phyloP scores from a whole-genome alignment of 2,113 vertebrate species.

The Pelodiscus sinensis region DNA sequence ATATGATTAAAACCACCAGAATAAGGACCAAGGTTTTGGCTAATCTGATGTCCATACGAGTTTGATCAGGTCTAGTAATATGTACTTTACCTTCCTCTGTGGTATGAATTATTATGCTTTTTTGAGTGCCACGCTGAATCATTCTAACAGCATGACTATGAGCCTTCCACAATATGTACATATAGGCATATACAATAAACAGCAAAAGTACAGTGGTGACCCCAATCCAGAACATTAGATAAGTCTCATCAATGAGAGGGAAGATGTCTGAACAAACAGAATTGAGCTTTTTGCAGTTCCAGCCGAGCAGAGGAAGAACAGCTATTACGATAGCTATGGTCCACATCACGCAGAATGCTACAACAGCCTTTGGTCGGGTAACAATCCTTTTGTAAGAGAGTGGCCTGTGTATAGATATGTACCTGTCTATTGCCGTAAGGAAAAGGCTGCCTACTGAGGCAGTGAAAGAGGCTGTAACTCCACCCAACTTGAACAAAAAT shows the following conservation, averaged over 20 bases:
- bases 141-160: slow-evolving; percentile 96
- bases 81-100: slow-evolving; percentile 96
- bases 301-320: slow-evolving; percentile 95
- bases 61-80: slow-evolving; percentile 93
- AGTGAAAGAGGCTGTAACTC: slow-evolving; percentile 97
- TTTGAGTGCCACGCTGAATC: slow-evolving; percentile 95
- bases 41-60: slow-evolving; percentile 98
- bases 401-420: slow-evolving; percentile 97
- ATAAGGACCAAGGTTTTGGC: slow-evolving; percentile 99
- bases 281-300: slow-evolving; percentile 98
- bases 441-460: slow-evolving; percentile 98
- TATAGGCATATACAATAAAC: slow-evolving; percentile 98
- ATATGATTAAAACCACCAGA: slow-evolving; percentile 96
- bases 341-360: slow-evolving; percentile 99
- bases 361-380: slow-evolving; percentile 96
- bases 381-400: slow-evolving; percentile 97
- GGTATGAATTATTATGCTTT: slow-evolving; percentile 94
- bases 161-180: slow-evolving; percentile 99
- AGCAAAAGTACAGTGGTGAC: slow-evolving; percentile 93
- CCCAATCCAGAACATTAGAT: slow-evolving; percentile 99
- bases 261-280: slow-evolving; percentile 98
- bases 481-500: slow-evolving; percentile 97
- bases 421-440: slow-evolving; percentile 97
- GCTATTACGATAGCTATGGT: slow-evolving; percentile 95
- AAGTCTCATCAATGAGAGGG: slow-evolving; percentile 95